Base-by-base conservation (phyloP, 2,113 vertebrate species). In the Oceanites oceanicus region DNA sequence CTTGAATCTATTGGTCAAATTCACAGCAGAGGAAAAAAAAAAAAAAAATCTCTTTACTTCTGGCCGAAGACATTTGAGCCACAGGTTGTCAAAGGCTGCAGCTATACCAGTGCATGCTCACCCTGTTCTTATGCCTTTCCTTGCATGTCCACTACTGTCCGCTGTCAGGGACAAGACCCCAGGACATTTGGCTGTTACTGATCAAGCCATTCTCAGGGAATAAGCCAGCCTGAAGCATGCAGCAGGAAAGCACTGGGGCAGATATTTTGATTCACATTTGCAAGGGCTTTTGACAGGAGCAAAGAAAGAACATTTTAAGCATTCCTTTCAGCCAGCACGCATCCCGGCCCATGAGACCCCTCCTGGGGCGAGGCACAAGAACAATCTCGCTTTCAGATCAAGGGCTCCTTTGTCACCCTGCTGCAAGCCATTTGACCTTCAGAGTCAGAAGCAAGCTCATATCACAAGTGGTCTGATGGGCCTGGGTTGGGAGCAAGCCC, bases 361-460 rank as follows among this genome's bases (percentile, higher is more conserved):
- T 96, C 86, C 92, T 91, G 92, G 92, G 79, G 88, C 6, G 53
- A 96, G 68, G 91, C 79, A 94, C 91, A 93, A 96, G 95, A 97
- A 89, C 90, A 96, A 96, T 84, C 72, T 88, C 5, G 13, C 73
- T 91, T 95, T 91, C 88, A 94, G 93, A 96, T 94, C 88, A 94
- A 93, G 86, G 62, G 61, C 80, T 94, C 79, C 83, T 97, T 96
- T 95, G 95, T 96, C 88, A 95, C 80, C 92, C 95, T 78, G 83
- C 92, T 94, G 86, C 88, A 91, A 95, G 86, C 88, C 86, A 68
- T 95, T 96, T 96, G 96, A 96, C 96, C 97, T 97, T 94, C 95
- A 85, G 86, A 95, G 88, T 92, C 91, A 94, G 88, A 95, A 87
- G 83, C 62, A 86, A 94, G 88, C 86, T 96, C 80, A 0, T 92